These are phyloP conservation scores for Genyomyrus donnyi DNA, from an alignment of 2,113 vertebrate species.

Conservation along the genomic window DNA sequence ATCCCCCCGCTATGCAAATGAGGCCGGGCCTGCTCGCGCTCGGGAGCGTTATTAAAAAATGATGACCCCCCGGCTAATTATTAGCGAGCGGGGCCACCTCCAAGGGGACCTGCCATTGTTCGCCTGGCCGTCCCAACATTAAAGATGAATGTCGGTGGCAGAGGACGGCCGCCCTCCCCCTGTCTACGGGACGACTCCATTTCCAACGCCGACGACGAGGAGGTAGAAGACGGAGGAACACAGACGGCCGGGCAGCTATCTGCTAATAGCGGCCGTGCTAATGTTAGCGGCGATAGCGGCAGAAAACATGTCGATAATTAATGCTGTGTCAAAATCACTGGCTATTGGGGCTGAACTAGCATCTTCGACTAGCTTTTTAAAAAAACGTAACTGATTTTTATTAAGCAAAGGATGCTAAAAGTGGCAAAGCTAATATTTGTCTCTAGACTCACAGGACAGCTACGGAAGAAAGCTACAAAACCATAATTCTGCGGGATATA, in stretches of 20 bases:
- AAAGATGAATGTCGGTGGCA: constrained; percentile 52
- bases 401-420: not conserved
- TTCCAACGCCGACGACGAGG: not conserved
- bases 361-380: not conserved
- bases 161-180: constrained; percentile 26
- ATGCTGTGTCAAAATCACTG: not conserved
- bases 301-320: not conserved
- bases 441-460: not conserved
- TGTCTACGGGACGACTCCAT: not conserved
- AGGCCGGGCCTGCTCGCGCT: constrained; percentile 31
- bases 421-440: not conserved
- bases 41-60: constrained; percentile 48
- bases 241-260: not conserved
- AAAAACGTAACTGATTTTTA: not conserved
- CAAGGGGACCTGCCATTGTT: constrained; percentile 44
- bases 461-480: not conserved
- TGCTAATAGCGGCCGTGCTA: not conserved
- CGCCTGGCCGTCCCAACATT: constrained; percentile 48
- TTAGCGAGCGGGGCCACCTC: constrained; percentile 29
- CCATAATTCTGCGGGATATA: not conserved
- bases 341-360: not conserved
- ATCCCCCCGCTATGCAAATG: constrained; percentile 48
- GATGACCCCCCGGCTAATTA: constrained; percentile 56
- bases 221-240: not conserved
- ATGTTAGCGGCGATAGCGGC: not conserved